Conservation (phyloP, 2,797 vertebrate genomes). For the Sebastiscus tertius region DNA sequence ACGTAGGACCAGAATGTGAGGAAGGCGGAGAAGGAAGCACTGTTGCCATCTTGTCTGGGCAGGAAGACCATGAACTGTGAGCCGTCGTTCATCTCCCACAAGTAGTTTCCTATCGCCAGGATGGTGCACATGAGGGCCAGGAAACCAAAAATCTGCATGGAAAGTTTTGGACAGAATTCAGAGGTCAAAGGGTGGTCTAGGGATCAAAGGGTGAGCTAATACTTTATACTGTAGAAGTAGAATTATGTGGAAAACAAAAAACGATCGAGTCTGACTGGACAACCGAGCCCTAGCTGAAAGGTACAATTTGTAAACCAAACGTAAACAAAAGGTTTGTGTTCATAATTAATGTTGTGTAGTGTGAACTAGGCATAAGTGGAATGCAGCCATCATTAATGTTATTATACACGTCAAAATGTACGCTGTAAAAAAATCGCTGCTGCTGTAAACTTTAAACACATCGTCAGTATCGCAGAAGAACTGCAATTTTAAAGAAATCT, state of each 20-base stretch:
- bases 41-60: constrained; percentile 81
- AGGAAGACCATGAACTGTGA: constrained; percentile 89
- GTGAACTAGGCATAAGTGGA: no score
- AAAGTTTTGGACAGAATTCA: neutral
- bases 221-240: neutral
- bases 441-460: no score
- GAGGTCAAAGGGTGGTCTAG: neutral
- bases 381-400: no score
- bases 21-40: constrained; percentile 81
- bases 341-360: no score
- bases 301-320: neutral
- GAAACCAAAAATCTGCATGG: constrained; percentile 89
- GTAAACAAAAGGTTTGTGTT: neutral
- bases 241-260: no score
- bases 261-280: no score
- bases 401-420: no score
- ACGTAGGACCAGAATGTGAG: constrained; percentile 98
- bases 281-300: neutral
- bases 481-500: no score
- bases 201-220: neutral
- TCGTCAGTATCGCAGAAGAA: no score
- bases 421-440: no score
- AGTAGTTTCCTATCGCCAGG: constrained; percentile 89
- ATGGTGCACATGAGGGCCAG: constrained; percentile 90
- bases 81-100: constrained; percentile 89